Evolutionary conservation across 2,113 vertebrate genomes (phyloP), one percentile per base, ranked within the genome.

Genomic region (Malurus cyaneus): DNA sequence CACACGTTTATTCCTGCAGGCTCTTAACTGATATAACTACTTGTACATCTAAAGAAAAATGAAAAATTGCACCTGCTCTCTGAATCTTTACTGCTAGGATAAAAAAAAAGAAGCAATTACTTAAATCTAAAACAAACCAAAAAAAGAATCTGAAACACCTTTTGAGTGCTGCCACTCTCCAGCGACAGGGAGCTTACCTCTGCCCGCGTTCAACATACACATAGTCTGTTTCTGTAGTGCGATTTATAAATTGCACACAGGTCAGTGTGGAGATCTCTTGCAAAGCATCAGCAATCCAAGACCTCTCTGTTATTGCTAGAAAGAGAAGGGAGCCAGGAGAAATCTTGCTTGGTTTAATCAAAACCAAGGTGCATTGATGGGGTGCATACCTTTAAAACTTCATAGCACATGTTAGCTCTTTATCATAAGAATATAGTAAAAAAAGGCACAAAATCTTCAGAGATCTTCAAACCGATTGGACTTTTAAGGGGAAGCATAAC

Each of bases 191-290:
- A 80, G 64, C 98, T 98, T 95, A 98, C 98, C 98, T 98, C 80
- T 98, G 96, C 85, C 98, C 98, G 64, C 95, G 96, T 93, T 98
- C 97, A 88, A 99, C 97, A 72, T 98, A 97, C 19, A 99, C 93
- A 3, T 97, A 99, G 97, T 99, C 98, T 60, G 67, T 90, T 97
- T 99, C 98, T 87, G 98, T 98, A 70, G 98, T 98, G 76, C 87
- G 94, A 16, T 98, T 98, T 91, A 98, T 97, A 95, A 99, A 99
- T 18, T 97, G 96, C 83, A 99, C 97, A 73, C 98, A 99, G 56
- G 98, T 99, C 49, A 98, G 94, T 0, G 97, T 97, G 89, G 98
- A 98, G 82, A 98, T 91, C 79, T 97, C 98, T 74, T 98, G 96
- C 97, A 99, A 98, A 49, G 97, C 97, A 62, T 93, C 93, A 49